A percentile compares a stretch with the other conserved stretches of the same genome.
Evolutionary conservation across 2,797 vertebrate species (phyloP).

Genomic region (Crenuchus spilurus): DNA sequence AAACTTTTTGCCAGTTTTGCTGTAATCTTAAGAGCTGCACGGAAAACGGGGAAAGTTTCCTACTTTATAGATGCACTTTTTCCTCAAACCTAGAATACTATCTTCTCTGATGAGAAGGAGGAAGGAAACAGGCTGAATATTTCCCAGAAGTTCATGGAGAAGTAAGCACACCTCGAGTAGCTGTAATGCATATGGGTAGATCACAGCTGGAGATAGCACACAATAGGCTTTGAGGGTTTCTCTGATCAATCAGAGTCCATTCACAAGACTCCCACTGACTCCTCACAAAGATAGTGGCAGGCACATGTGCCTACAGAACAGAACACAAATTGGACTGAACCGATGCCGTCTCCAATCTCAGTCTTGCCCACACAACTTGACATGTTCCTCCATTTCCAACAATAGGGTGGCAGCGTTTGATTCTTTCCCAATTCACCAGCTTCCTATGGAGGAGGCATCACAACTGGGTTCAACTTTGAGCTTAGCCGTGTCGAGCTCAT

Average conservation of each 20-base stretch:
- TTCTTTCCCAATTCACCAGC: conserved; percentile 41
- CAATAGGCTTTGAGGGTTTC: conserved; percentile 1
- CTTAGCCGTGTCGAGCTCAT: conserved; percentile 64
- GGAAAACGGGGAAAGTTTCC: conserved; percentile 26
- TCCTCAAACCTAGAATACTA: conserved; percentile 39
- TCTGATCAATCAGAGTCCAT: conserved; percentile 34
- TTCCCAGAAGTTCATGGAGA: conserved; percentile 34
- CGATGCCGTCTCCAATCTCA: conserved; percentile 34
- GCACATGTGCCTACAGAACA: conserved; percentile 27
- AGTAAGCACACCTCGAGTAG: conserved; percentile 33
- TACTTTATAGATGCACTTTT: conserved; percentile 29
- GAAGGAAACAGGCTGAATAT: conserved; percentile 31
- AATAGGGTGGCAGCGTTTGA: conserved; percentile 42
- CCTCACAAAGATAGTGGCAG: conserved; percentile 24
- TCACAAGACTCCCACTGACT: conserved; percentile 35
- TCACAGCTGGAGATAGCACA: background rate
- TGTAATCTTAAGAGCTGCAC: conserved; percentile 32
- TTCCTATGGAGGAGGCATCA: conserved; percentile 43
- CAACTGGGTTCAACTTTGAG: conserved; percentile 19
- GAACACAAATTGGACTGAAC: conserved; percentile 19
- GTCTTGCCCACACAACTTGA: conserved; percentile 37
- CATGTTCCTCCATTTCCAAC: conserved; percentile 41
- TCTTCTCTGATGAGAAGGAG: conserved; percentile 30
- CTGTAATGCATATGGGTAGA: background rate
- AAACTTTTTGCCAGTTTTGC: conserved; percentile 23